A percentile compares a stretch with the other conserved stretches of the same genome.
phyloP scores from a whole-genome alignment of 2,888 invertebrate genomes.

The Dimorphilus gyrociliatus region DNA sequence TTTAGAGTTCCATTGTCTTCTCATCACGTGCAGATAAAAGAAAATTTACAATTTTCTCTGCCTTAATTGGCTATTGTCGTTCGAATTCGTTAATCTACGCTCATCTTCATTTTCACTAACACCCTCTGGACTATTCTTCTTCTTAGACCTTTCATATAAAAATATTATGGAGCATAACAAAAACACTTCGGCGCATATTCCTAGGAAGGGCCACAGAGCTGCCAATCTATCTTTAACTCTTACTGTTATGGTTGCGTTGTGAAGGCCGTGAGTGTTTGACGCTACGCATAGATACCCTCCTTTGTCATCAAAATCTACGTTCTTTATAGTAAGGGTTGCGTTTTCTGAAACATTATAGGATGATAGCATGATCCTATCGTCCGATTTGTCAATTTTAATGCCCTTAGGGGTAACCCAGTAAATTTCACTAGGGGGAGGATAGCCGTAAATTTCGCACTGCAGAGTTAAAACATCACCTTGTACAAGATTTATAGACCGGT shows the following conservation, averaged over 20 bases:
- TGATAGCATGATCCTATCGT: slow-evolving; percentile 11
- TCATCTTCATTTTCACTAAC: too few species aligned
- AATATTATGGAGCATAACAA: slow-evolving; percentile 83
- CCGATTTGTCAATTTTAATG: slow-evolving; percentile 8
- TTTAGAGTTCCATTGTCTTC: too few species aligned
- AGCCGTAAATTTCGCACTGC: slow-evolving; percentile 52
- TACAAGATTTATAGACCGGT: slow-evolving; percentile 56
- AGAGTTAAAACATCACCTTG: slow-evolving; percentile 67
- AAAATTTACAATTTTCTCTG: too few species aligned
- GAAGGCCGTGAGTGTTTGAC: slow-evolving; percentile 38
- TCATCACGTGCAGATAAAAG: too few species aligned
- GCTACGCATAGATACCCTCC: slow-evolving; percentile 53
- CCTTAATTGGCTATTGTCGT: too few species aligned
- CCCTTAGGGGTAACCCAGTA: slow-evolving; percentile 50
- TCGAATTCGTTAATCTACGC: too few species aligned
- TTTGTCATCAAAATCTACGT: slow-evolving; percentile 51
- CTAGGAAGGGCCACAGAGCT: slow-evolving; percentile 92
- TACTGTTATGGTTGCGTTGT: slow-evolving; percentile 43
- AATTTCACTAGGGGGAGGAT: slow-evolving; percentile 49
- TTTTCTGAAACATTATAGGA: slow-evolving; percentile 33
- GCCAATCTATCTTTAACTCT: slow-evolving; percentile 83
- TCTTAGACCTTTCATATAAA: slow-evolving; percentile 77
- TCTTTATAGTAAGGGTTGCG: slow-evolving; percentile 49
- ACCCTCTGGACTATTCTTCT: too few species aligned
- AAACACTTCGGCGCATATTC: slow-evolving; percentile 85